phyloP scores from a whole-genome alignment of 2,888 invertebrate species.

The Diaperis boleti region DNA sequence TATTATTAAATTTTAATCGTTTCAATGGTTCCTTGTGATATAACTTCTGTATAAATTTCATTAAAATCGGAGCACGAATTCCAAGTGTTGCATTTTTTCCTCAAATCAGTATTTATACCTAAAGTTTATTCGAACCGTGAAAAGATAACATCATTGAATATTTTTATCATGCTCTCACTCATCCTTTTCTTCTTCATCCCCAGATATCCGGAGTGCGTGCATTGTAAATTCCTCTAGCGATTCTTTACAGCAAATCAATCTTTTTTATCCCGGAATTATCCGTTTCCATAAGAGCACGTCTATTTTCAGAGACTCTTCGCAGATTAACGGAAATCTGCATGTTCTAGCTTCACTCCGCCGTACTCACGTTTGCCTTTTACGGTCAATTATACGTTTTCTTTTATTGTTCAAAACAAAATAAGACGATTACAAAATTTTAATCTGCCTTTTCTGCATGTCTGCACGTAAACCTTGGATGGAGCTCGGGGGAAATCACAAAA shows the following conservation, averaged over 20 bases:
- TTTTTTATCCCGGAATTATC: conserved; percentile 24
- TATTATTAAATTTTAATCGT: no score
- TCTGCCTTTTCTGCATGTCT: conserved; percentile 48
- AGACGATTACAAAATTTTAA: conserved; percentile 48
- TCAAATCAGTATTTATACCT: no score
- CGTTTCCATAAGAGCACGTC: conserved; percentile 7
- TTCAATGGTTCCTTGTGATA: no score
- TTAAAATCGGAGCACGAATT: no score
- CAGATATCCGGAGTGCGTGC: conserved; percentile 5
- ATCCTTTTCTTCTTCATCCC: conserved; percentile 18
- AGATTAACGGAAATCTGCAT: conserved; percentile 13
- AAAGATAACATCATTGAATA: conserved; percentile 41
- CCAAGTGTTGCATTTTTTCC: conserved; percentile 17
- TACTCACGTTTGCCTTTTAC: conserved; percentile 40
- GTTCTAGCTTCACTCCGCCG: neutral
- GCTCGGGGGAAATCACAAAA: conserved; percentile 53
- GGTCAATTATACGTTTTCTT: conserved; percentile 40
- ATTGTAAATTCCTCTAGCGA: conserved; percentile 25
- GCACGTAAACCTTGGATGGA: conserved; percentile 49
- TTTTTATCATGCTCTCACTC: conserved; percentile 33
- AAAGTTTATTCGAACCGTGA: conserved; percentile 40
- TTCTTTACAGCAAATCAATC: conserved; percentile 27
- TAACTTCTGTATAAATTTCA: no score
- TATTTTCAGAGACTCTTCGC: conserved; percentile 2
- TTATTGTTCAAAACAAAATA: conserved; percentile 44